Base-by-base conservation (phyloP, 2,888 invertebrate species). In the Tigriopus californicus region DNA sequence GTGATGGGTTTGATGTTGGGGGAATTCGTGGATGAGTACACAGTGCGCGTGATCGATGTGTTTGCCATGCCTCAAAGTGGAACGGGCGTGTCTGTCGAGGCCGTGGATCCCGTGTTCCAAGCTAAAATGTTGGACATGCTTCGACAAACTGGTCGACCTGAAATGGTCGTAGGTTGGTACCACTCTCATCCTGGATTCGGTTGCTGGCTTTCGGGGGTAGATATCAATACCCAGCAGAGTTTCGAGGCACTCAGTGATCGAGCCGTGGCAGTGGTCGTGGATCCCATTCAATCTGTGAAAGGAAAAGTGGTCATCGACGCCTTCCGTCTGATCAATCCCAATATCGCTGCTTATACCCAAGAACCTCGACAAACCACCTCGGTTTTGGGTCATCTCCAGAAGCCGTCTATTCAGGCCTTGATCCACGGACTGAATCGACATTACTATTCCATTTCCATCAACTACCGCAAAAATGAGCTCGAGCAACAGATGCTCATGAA, bases 271-370 rank as follows among this genome's bases (percentile, higher is more conserved):
- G 98, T 98, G 47, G 98, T 98, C 1, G 95, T 99, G 33, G 98
- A 98, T 74, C 98, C 98, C 12, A 98, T 98, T 68, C 98, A 98
- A 70, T 94, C 94, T 60, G 98, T 98, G 2, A 99, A 98, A 75
- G 98, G 98, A 67, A 86, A 95, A 79, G 92, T 97, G 51, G 97
- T 97, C n/a, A 97, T 98, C 68, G 98, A 98, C 77, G 98, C 98
- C 63, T 98, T 98, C 77, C 84, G 97, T 66, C 79, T 98, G 64
- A 98, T 98, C 68, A 97, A 97, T 75, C 95, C 97, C 12, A 97
- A 97, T 70, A 94, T 94, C 86, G 87, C 98, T 85, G 95, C 24
- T n/a, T 22, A 52, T n/a, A 25, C n/a, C 40, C 41, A 51, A 72
- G 98, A 98, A 70, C 97, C 98, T 0, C 77, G 98, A 60, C 98